phyloP scores from a whole-genome alignment of 2,888 invertebrate genomes.

The Dendrolimus pini region DNA sequence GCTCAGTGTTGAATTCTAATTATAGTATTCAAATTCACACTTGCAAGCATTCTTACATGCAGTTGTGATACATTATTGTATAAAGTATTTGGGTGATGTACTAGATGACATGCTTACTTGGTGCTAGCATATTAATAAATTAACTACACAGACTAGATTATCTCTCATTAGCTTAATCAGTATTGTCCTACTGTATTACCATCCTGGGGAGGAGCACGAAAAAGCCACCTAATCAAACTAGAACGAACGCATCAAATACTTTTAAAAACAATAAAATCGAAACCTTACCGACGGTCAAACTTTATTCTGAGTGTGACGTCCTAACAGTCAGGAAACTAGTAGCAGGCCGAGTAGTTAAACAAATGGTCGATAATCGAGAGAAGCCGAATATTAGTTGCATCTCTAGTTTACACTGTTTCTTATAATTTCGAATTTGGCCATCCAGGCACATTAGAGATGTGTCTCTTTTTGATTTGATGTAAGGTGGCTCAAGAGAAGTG shows the following conservation, averaged over 20 bases:
- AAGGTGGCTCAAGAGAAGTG: conserved; percentile 65
- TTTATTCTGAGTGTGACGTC: conserved; percentile 1
- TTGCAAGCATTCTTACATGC: neutral
- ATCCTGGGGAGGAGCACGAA: conserved; percentile 1
- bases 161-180: neutral
- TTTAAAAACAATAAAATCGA: neutral
- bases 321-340: conserved; percentile 3
- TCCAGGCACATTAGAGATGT: too few relatives aligned
- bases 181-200: conserved; percentile 2
- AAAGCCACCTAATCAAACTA: neutral
- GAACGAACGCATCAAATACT: conserved; percentile 1
- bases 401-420: too few relatives aligned
- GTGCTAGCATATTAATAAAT: neutral
- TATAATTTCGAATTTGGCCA: too few relatives aligned
- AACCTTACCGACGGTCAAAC: neutral
- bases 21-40: conserved; percentile 6
- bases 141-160: too few relatives aligned
- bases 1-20: conserved; percentile 1
- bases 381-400: too few relatives aligned
- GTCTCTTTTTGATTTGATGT: too few relatives aligned
- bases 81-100: conserved; percentile 6
- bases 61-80: neutral
- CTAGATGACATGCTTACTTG: conserved; percentile 4
- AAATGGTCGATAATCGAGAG: too few relatives aligned
- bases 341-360: neutral